Percentiles rank a stretch among this genome's conserved stretches.
Evolutionary conservation across 2,888 invertebrate genomes (phyloP).

Genomic region (Ochropleura plecta): DNA sequence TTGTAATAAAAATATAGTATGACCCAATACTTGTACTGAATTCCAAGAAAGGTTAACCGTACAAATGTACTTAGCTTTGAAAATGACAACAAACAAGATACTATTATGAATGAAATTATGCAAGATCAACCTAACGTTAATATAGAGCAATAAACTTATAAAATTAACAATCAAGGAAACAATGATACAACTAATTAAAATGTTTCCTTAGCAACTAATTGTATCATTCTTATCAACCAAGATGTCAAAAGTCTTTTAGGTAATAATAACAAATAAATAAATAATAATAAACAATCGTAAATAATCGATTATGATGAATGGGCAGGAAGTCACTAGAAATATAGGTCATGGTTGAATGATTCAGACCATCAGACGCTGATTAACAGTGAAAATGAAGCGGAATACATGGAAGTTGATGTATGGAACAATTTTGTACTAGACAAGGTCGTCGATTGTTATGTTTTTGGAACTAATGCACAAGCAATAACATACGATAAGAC

Average conservation of each 20-base stretch:
- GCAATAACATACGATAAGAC: slow-evolving; percentile 37
- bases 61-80: slow-evolving; percentile 12
- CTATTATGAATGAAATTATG: slow-evolving; percentile 52
- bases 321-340: slow-evolving; percentile 52
- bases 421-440: slow-evolving; percentile 16
- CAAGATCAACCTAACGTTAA: slow-evolving; percentile 29
- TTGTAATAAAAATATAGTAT: slow-evolving; percentile 30
- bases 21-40: slow-evolving; percentile 25
- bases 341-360: slow-evolving; percentile 60
- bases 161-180: slow-evolving; percentile 9
- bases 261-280: slow-evolving; percentile 47
- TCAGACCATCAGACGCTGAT: slow-evolving; percentile 33
- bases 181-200: slow-evolving; percentile 19
- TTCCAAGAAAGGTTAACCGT: slow-evolving; percentile 30
- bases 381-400: slow-evolving; percentile 40
- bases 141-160: slow-evolving; percentile 43
- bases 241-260: slow-evolving; percentile 41
- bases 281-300: slow-evolving; percentile 42
- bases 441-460: slow-evolving; percentile 39
- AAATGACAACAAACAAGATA: slow-evolving; percentile 11
- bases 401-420: slow-evolving; percentile 8
- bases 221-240: slow-evolving; percentile 26
- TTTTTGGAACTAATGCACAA: slow-evolving; percentile 14
- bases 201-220: slow-evolving; percentile 42
- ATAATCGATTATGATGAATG: slow-evolving; percentile 50